Percentiles rank a stretch among this genome's conserved stretches.
Evolutionary conservation across 2,888 invertebrate genomes (phyloP).

Genomic region (Heliconius ismenius): DNA sequence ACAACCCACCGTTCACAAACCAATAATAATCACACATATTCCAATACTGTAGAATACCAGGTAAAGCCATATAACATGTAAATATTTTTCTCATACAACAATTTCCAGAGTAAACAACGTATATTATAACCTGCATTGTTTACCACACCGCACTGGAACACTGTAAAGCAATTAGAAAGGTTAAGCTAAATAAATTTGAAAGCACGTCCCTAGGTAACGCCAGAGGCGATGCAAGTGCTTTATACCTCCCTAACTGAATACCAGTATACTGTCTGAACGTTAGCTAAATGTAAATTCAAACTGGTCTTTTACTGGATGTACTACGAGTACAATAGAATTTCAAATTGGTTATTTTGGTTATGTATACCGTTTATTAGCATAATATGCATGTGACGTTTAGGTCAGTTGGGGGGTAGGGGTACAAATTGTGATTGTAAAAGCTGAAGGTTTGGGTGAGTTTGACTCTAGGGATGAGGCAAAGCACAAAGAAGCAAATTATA

Average conservation of each 20-base stretch:
- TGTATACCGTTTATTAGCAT: slow-evolving; percentile 17
- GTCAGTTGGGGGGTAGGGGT: too few species aligned
- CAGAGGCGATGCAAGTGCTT: slow-evolving; percentile 22
- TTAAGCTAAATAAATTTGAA: slow-evolving; percentile 31
- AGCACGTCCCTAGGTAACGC: slow-evolving; percentile 23
- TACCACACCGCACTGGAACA: slow-evolving; percentile 4
- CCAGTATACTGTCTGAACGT: slow-evolving; percentile 8
- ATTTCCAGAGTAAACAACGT: background rate
- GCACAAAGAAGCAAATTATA: too few species aligned
- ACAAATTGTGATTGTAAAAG: too few species aligned
- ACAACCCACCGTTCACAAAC: too few species aligned
- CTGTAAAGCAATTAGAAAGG: slow-evolving; percentile 31
- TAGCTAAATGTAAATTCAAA: slow-evolving; percentile 18
- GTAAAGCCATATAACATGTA: background rate
- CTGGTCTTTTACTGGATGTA: slow-evolving; percentile 18
- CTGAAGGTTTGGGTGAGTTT: too few species aligned
- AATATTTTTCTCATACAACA: background rate
- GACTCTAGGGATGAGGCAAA: too few species aligned
- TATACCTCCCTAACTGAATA: slow-evolving; percentile 21
- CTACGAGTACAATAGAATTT: slow-evolving; percentile 17
- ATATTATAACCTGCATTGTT: background rate
- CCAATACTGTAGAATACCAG: background rate
- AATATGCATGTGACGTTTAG: background rate
- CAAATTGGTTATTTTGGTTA: slow-evolving; percentile 13
- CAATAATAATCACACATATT: too few species aligned